A percentile compares a stretch with the other conserved stretches of the same genome.
phyloP scores from a whole-genome alignment of 2,797 vertebrate genomes.

The Ambastaia sidthimunki region DNA sequence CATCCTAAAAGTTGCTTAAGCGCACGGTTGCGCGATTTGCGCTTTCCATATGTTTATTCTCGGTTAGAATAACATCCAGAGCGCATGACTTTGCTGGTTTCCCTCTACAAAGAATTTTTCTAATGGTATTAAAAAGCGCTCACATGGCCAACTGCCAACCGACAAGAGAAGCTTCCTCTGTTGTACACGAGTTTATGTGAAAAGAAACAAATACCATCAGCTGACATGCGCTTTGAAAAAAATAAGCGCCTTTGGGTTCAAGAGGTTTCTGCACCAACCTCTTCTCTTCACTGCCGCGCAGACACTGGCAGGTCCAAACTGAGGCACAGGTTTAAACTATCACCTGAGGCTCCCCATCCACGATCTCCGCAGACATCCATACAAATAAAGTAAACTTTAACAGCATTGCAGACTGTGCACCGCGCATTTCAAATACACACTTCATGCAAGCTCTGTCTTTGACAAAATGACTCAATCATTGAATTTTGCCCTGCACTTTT shows the following conservation, averaged over 20 bases:
- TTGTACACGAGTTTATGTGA: neutral
- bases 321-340: conserved; percentile 35
- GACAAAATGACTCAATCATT: neutral
- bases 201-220: neutral
- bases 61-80: conserved; percentile 5
- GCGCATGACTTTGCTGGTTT: neutral
- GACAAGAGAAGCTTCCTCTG: neutral
- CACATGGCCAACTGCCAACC: neutral
- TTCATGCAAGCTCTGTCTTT: neutral
- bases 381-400: neutral
- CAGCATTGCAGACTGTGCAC: neutral
- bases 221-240: conserved; percentile 6
- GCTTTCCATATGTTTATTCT: conserved; percentile 1
- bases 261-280: conserved; percentile 19
- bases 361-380: neutral
- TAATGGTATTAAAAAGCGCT: neutral
- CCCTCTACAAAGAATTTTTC: neutral
- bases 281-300: conserved; percentile 19
- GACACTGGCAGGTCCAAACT: conserved; percentile 20
- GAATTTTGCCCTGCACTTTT: neutral
- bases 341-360: conserved; percentile 22
- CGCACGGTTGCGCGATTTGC: conserved; percentile 17
- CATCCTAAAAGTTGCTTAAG: conserved; percentile 42
- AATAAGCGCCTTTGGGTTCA: conserved; percentile 17
- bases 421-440: neutral